Evolutionary conservation across 2,888 invertebrate genomes (phyloP), one percentile per base, ranked within the genome.

Genomic region (Heteromyza rotundicornis): DNA sequence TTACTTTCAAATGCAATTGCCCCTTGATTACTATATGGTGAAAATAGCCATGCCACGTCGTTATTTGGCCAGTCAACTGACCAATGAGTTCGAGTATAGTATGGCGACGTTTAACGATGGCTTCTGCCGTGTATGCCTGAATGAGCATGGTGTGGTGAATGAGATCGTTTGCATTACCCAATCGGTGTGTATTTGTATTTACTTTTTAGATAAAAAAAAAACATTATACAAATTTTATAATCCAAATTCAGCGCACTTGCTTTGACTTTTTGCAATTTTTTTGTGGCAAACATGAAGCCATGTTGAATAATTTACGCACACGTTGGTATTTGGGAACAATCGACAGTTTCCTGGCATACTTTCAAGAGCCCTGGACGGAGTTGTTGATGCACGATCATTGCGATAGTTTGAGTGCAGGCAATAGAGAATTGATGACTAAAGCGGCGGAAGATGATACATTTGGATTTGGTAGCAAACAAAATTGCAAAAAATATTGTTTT

Each of bases 321-420:
- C 72, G 73, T 2, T 78, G 64, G 62, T 68, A 68, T 17, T 1
- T 62, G 2, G 70, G 70, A 3, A 63, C 72, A 12, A 76, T 80
- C 2, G n/a, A 35, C 0, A 72, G 61, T 44, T 76, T 80, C 1
- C 2, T 78, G 1, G 64, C 63, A 1, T 81, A 68, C 55, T 79
- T 80, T 3, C 62, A 74, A 54, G 64, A 73, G 1, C 68, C 74
- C 0, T 74, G 74, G 73, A 75, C 77, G 0, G 75, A 77, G 35
- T 67, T 75, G 1, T 20, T 81, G 2, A 69, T 78, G 71, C 80
- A 82, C 44, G 76, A 77, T 16, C 58, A 73, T 0, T 80, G 79
- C 32, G 55, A 66, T 1, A 71, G 72, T 1, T 59, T 78, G 17
- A 71, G 72, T 24, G 51, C 19, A 0, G 32, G 65, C 2, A 75